phyloP scores from a whole-genome alignment of 2,888 invertebrate genomes.

The Cheilosia pagana region DNA sequence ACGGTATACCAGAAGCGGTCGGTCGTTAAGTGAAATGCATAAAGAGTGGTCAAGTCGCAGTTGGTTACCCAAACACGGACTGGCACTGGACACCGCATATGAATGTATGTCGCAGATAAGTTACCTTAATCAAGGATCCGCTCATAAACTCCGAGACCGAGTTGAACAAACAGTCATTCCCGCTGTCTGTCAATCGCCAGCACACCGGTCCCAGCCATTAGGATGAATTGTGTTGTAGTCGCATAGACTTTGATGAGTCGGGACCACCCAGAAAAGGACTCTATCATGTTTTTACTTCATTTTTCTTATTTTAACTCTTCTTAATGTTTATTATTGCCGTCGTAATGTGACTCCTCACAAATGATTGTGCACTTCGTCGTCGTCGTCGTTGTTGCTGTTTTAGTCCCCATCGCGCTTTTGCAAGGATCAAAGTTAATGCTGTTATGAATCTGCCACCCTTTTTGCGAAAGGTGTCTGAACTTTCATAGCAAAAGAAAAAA shows the following conservation, averaged over 20 bases:
- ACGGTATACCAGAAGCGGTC: conserved; percentile 57
- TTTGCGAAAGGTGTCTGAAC: conserved; percentile 69
- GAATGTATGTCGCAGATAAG: conserved; percentile 62
- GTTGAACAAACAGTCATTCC: conserved; percentile 64
- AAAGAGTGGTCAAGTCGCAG: conserved; percentile 58
- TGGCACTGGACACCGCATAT: not conserved
- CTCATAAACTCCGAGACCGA: conserved; percentile 56
- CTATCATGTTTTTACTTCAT: conserved; percentile 74
- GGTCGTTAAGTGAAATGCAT: conserved; percentile 73
- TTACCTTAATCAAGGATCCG: conserved; percentile 73
- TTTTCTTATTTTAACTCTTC: conserved; percentile 71
- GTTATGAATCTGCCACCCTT: conserved; percentile 68
- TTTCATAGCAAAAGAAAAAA: conserved; percentile 15
- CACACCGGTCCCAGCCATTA: conserved; percentile 48
- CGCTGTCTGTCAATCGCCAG: conserved; percentile 51
- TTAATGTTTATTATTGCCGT: conserved; percentile 74
- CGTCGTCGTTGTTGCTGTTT: conserved; percentile 44
- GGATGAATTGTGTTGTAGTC: conserved; percentile 35
- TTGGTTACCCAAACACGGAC: not conserved
- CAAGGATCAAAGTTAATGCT: conserved; percentile 67
- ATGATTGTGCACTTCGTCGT: conserved; percentile 74
- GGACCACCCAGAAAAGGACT: conserved; percentile 74
- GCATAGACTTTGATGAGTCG: conserved; percentile 46
- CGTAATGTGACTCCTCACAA: conserved; percentile 73
- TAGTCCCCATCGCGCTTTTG: conserved; percentile 28